A percentile compares a stretch with the other conserved stretches of the same genome.
These are phyloP conservation scores for Cranoglanis bouderius DNA, from an alignment of 2,113 vertebrate species.

Conservation along the genomic window DNA sequence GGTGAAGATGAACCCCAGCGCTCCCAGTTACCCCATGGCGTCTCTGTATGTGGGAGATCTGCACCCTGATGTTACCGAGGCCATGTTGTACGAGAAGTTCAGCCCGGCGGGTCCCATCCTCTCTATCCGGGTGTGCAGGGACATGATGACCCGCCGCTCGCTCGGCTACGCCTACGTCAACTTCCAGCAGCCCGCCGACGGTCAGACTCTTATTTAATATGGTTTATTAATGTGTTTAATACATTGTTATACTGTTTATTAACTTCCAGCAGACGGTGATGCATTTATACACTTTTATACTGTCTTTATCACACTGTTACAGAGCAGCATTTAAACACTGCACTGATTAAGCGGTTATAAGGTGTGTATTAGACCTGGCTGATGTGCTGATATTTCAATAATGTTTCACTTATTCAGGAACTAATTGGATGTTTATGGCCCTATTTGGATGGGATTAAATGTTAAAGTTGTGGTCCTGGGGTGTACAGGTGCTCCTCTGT, in stretches of 20 bases:
- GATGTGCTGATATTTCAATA: neutral
- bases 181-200: slow-evolving; percentile 88
- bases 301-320: too few relatives aligned
- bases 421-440: too few relatives aligned
- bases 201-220: slow-evolving; percentile 61
- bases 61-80: slow-evolving; percentile 86
- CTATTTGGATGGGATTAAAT: neutral
- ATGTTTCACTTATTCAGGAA: neutral
- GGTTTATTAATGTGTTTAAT: too few relatives aligned
- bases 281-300: too few relatives aligned
- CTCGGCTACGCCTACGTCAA: slow-evolving; percentile 90
- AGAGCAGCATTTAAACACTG: too few relatives aligned
- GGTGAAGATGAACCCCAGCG: slow-evolving; percentile 83
- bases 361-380: too few relatives aligned
- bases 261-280: too few relatives aligned
- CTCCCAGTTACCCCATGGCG: slow-evolving; percentile 89
- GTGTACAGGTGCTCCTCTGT: neutral
- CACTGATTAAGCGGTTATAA: too few relatives aligned
- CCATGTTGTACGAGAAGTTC: slow-evolving; percentile 92
- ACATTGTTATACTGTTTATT: too few relatives aligned
- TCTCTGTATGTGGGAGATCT: slow-evolving; percentile 89
- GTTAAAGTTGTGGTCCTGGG: neutral
- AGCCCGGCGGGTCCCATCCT: slow-evolving; percentile 87
- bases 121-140: slow-evolving; percentile 86
- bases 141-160: slow-evolving; percentile 89